Evolutionary conservation across 2,888 invertebrate species (phyloP).

Genomic region (Yponomeuta plumbellus): DNA sequence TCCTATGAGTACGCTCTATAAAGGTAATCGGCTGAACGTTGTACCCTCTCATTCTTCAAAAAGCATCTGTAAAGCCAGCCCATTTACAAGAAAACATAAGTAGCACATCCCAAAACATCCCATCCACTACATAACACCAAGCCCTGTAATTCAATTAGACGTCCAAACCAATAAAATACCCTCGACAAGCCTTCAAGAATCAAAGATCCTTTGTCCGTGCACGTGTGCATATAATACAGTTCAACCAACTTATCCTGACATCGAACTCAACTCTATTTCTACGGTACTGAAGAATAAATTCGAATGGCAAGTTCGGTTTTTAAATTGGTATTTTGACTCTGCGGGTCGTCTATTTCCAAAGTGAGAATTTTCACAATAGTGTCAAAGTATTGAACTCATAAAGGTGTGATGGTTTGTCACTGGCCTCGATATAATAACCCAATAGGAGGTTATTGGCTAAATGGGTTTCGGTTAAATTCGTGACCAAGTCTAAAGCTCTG

Average conservation of each 20-base stretch:
- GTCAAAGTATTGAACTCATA: slow-evolving; percentile 56
- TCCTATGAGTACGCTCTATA: neutral
- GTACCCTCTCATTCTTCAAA: no score
- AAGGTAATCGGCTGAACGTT: neutral
- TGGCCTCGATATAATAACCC: slow-evolving; percentile 47
- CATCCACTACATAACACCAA: slow-evolving; percentile 5
- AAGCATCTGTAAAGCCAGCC: neutral
- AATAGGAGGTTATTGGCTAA: slow-evolving; percentile 54
- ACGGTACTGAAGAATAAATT: neutral
- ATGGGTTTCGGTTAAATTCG: slow-evolving; percentile 44
- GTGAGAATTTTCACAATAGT: slow-evolving; percentile 67
- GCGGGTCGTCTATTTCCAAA: slow-evolving; percentile 59
- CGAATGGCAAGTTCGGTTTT: neutral
- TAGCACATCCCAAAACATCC: neutral
- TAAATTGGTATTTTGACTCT: slow-evolving; percentile 31
- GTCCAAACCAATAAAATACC: slow-evolving; percentile 52
- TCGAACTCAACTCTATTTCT: slow-evolving; percentile 20
- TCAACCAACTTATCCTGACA: slow-evolving; percentile 33
- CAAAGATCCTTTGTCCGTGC: slow-evolving; percentile 46
- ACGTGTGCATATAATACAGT: slow-evolving; percentile 63
- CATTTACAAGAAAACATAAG: neutral
- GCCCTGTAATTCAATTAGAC: slow-evolving; percentile 69
- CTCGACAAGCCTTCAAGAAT: slow-evolving; percentile 45
- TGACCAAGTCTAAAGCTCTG: slow-evolving; percentile 31
- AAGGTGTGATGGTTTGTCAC: slow-evolving; percentile 55